Evolutionary conservation across 1,140 invertebrate species (phyloP), one percentile per base, ranked within the genome.

Genomic region (Mylabris phalerata): DNA sequence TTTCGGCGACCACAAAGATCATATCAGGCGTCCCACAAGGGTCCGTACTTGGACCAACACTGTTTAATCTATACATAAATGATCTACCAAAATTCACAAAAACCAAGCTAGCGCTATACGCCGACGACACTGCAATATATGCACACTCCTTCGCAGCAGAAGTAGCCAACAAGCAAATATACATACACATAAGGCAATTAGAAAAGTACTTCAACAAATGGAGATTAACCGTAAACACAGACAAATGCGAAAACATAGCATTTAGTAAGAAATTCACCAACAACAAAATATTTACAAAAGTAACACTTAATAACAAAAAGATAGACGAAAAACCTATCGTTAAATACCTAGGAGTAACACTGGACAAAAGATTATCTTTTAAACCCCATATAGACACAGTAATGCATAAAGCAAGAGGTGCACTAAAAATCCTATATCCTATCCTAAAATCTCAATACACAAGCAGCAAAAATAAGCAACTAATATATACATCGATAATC

Each of bases 101-200:
- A 40, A 58, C 60, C 24, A 49, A 43, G 1, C 48, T 55, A 6
- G 64, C 59, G 7, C 59, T 59, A 10, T 69, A 56, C 43, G 69
- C 65, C 25, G 68, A 72, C 43, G 71, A 71, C 59, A 70, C 68
- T 9, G 65, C 62, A 0, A 32, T 69, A 0, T 25, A 67, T 3
- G 40, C 61, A 26, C n/a, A 43, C 1, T 45, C 64, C 13, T 6
- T 44, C 13, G 51, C 50, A 39, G 38, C 57, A 13, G 19, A 24
- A 25, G 27, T 13, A 27, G 67, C 65, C 4, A 46, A 50, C 7
- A 50, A 41, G 10, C 26, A 55, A 24, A 49, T 66, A n/a, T 55
- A 67, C 57, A 43, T 56, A 27, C 48, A 62, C 42, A 42, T 64
- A 9, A 44, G 50, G n/a, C 26, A 41, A 42, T 27, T 67, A 2